Percentiles rank a stretch among this genome's conserved stretches.
Evolutionary conservation across 2,797 vertebrate species (phyloP).

Genomic region (Masticophis lateralis): DNA sequence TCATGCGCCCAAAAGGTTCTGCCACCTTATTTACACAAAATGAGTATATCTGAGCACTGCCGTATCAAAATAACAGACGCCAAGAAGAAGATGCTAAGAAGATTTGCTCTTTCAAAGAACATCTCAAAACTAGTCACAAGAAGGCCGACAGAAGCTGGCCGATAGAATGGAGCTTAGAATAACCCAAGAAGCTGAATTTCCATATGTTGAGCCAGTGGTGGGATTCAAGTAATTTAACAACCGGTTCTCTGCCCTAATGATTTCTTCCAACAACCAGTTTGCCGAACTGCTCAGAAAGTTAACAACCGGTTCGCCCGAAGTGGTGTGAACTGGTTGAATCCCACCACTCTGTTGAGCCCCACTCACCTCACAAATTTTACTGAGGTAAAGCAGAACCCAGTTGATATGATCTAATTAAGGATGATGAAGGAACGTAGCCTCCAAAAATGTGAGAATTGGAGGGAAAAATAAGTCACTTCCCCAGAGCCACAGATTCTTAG

Average conservation of each 20-base stretch:
- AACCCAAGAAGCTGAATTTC: background rate
- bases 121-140: background rate
- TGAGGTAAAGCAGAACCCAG: background rate
- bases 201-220: background rate
- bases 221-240: no score
- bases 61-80: background rate
- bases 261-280: no score
- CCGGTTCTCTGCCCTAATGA: no score
- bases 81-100: no score
- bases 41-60: background rate
- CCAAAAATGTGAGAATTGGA: background rate
- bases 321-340: no score
- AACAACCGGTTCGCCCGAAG: no score
- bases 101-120: background rate
- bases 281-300: no score
- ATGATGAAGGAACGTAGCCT: background rate
- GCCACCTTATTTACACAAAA: background rate
- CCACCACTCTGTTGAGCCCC: no score
- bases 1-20: no score
- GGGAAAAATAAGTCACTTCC: background rate
- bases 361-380: background rate
- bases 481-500: background rate
- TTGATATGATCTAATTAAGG: background rate
- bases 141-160: background rate
- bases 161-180: background rate